Percentiles rank a stretch among this genome's conserved stretches.
These are phyloP conservation scores for Zapornia atra DNA, from an alignment of 2,113 vertebrate genomes.

Conservation along the genomic window DNA sequence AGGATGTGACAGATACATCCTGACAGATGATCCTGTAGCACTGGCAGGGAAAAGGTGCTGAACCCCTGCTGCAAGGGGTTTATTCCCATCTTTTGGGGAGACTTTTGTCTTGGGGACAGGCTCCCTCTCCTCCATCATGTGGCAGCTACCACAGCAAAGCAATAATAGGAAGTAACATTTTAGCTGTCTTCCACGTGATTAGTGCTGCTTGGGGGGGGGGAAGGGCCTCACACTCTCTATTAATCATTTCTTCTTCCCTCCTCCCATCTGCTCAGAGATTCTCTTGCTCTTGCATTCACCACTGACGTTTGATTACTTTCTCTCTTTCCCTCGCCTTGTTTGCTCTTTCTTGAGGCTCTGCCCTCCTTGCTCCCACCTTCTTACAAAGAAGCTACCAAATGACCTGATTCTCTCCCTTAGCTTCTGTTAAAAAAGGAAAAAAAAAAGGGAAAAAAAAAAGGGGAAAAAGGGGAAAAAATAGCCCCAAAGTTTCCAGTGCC, in stretches of 20 bases:
- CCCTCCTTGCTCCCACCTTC: neutral
- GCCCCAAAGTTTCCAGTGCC: neutral
- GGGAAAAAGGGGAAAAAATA: too few species aligned
- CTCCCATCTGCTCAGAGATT: slow-evolving; percentile 56
- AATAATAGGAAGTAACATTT: slow-evolving; percentile 60
- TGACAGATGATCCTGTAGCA: neutral
- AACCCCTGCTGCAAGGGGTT: neutral
- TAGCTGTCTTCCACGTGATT: slow-evolving; percentile 54
- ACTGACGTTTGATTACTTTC: slow-evolving; percentile 14
- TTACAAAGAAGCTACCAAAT: neutral
- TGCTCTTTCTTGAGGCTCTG: neutral
- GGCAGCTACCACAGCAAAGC: slow-evolving; percentile 4
- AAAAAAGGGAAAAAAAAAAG: fast-evolving
- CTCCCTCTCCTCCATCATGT: neutral
- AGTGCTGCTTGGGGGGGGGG: slow-evolving; percentile 43
- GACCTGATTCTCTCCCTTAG: neutral
- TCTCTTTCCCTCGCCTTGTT: neutral
- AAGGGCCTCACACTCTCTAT: slow-evolving; percentile 49
- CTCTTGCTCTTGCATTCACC: neutral
- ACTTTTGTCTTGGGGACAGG: neutral
- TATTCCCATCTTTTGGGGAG: neutral
- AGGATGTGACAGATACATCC: neutral
- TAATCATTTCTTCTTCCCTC: slow-evolving; percentile 65
- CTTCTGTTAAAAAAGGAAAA: neutral
- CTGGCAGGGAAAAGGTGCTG: neutral